These are phyloP conservation scores for Herminia tarsipennalis DNA, from an alignment of 2,888 invertebrate genomes.

Conservation along the genomic window DNA sequence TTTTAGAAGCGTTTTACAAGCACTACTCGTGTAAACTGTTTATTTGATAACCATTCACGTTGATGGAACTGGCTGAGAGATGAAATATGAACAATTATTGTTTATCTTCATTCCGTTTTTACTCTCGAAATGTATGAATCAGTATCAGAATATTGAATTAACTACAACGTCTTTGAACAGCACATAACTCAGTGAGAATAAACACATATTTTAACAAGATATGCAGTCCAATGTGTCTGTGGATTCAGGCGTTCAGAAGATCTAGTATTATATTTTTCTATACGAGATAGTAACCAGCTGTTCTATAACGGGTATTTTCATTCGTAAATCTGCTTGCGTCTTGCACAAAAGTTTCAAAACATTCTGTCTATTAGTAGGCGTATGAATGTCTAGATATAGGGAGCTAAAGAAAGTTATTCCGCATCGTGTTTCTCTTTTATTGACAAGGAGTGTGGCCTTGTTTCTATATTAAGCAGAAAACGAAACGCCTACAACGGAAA, in stretches of 20 bases:
- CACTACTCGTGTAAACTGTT: slow-evolving; percentile 16
- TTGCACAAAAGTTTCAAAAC: neutral
- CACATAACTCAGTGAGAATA: too few species aligned
- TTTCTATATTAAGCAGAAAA: too few species aligned
- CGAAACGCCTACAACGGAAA: too few species aligned
- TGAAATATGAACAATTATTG: slow-evolving; percentile 8
- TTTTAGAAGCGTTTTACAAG: slow-evolving; percentile 1
- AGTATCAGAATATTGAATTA: neutral
- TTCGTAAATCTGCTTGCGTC: neutral
- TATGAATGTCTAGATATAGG: neutral
- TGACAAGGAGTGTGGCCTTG: too few species aligned
- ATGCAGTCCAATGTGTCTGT: too few species aligned
- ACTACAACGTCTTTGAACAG: too few species aligned
- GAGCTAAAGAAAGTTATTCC: too few species aligned
- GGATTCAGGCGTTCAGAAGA: too few species aligned
- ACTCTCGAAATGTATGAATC: neutral
- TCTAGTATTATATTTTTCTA: too few species aligned
- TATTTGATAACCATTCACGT: slow-evolving; percentile 18
- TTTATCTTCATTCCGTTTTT: slow-evolving; percentile 1
- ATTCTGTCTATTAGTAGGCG: neutral
- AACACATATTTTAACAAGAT: too few species aligned
- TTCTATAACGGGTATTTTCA: neutral
- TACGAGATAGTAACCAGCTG: neutral
- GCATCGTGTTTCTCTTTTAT: too few species aligned
- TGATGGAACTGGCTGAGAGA: slow-evolving; percentile 19